Evolutionary conservation across 2,113 vertebrate species (phyloP).

Genomic region (Nothobranchius furzeri): DNA sequence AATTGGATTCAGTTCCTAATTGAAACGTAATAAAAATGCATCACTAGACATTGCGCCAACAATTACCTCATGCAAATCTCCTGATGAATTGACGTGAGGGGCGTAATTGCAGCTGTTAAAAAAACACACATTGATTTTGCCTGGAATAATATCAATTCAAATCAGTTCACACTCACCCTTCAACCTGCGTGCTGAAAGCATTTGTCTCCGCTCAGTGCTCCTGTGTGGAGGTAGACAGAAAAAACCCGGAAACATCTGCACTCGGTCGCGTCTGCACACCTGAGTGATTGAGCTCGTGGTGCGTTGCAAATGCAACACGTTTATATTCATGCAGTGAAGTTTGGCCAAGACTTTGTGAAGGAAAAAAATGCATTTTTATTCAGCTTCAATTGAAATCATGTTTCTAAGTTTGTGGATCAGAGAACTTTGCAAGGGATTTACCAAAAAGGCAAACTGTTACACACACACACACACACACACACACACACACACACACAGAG

Average conservation of each 20-base stretch:
- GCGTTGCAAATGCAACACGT: conserved; percentile 36
- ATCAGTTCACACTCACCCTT: conserved; percentile 62
- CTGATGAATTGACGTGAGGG: conserved; percentile 77
- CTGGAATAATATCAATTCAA: conserved; percentile 75
- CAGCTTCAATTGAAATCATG: conserved; percentile 18
- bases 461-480: too few relatives aligned
- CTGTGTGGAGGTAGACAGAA: conserved; percentile 40
- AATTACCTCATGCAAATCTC: conserved; percentile 82
- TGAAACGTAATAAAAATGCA: conserved; percentile 83
- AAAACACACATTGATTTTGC: conserved; percentile 76
- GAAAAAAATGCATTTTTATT: conserved; percentile 40
- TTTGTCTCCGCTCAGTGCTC: conserved; percentile 57
- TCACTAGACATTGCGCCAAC: conserved; percentile 74
- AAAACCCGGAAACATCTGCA: conserved; percentile 58
- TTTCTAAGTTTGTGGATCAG: background rate
- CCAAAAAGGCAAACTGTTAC: background rate
- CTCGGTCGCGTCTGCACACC: conserved; percentile 34
- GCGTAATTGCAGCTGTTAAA: conserved; percentile 75
- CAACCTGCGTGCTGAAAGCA: conserved; percentile 49
- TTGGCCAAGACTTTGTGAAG: conserved; percentile 10
- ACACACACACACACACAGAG: too few relatives aligned
- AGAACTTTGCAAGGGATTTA: conserved; percentile 19
- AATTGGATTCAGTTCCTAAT: conserved; percentile 81
- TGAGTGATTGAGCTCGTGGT: conserved; percentile 53
- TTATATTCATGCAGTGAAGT: conserved; percentile 39